phyloP scores from a whole-genome alignment of 2,888 invertebrate species.

The Sinhomidia bicolor region DNA sequence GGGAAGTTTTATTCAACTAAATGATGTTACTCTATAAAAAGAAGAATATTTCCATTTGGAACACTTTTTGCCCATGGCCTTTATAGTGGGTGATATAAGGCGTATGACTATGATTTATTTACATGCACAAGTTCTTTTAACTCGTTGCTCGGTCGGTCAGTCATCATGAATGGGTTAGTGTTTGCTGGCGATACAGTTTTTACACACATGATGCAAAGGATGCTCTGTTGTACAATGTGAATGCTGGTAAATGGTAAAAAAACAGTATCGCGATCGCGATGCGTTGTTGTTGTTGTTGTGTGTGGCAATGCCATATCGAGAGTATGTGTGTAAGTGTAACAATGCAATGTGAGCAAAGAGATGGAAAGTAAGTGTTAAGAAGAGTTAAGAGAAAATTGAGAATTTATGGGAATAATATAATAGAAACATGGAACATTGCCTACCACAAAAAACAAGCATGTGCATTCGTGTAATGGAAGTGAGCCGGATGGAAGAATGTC shows the following conservation, averaged over 20 bases:
- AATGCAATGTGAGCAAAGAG: not conserved
- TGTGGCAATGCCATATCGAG: not conserved
- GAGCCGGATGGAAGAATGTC: too few species aligned
- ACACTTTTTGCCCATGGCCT: not conserved
- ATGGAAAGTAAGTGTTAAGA: not conserved
- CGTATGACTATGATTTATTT: conserved; percentile 36
- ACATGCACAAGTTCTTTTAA: not conserved
- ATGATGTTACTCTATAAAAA: not conserved
- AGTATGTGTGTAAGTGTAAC: not conserved
- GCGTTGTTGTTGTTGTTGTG: too few species aligned
- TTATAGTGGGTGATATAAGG: conserved; percentile 3
- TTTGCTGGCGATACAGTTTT: too few species aligned
- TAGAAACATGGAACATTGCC: not conserved
- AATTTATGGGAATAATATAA: not conserved
- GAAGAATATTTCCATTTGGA: not conserved
- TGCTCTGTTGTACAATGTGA: too few species aligned
- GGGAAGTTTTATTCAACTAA: not conserved
- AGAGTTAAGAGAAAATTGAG: not conserved
- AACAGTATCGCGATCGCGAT: too few species aligned
- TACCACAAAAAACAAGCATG: not conserved
- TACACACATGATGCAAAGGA: too few species aligned
- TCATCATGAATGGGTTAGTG: too few species aligned
- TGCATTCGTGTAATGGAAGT: too few species aligned
- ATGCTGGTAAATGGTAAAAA: too few species aligned
- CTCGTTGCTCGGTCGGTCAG: too few species aligned